Percentiles rank a stretch among this genome's conserved stretches.
Evolutionary conservation across 2,888 invertebrate species (phyloP).

Genomic region (Rhyacophila evoluta): DNA sequence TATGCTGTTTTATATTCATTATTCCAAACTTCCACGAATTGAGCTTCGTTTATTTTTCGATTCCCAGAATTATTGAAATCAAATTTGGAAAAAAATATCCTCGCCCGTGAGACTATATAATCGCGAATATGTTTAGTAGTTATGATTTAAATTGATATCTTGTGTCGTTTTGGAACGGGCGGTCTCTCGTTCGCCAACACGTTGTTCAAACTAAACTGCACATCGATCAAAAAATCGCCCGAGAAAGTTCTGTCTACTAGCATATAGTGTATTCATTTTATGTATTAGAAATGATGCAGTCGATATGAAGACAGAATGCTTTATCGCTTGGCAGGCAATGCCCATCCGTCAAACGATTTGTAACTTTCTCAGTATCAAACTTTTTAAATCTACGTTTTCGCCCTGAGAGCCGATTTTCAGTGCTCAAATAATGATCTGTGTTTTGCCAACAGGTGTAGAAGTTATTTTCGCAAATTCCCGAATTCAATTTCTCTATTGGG

Average conservation of each 20-base stretch:
- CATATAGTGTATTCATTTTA: not conserved
- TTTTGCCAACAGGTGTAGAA: too few species aligned
- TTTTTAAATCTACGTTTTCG: conserved; percentile 1
- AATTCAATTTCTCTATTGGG: too few species aligned
- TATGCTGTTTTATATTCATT: too few species aligned
- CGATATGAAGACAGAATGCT: not conserved
- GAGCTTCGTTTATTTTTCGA: too few species aligned
- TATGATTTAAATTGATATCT: not conserved
- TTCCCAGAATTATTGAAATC: too few species aligned
- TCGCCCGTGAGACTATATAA: too few species aligned
- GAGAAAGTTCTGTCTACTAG: not conserved
- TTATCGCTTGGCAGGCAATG: not conserved
- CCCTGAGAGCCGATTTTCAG: not conserved
- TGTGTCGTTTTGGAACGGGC: not conserved
- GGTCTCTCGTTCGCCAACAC: not conserved
- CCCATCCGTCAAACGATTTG: not conserved
- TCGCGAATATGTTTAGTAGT: too few species aligned
- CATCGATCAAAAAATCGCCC: not conserved
- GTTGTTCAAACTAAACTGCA: not conserved
- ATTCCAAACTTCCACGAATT: too few species aligned
- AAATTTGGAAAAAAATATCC: too few species aligned
- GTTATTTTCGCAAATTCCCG: too few species aligned
- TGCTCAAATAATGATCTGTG: too few species aligned
- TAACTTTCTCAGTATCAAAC: not conserved
- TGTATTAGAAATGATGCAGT: not conserved